These are phyloP conservation scores for Conops quadrifasciatus DNA, from an alignment of 2,888 invertebrate species.

Conservation along the genomic window DNA sequence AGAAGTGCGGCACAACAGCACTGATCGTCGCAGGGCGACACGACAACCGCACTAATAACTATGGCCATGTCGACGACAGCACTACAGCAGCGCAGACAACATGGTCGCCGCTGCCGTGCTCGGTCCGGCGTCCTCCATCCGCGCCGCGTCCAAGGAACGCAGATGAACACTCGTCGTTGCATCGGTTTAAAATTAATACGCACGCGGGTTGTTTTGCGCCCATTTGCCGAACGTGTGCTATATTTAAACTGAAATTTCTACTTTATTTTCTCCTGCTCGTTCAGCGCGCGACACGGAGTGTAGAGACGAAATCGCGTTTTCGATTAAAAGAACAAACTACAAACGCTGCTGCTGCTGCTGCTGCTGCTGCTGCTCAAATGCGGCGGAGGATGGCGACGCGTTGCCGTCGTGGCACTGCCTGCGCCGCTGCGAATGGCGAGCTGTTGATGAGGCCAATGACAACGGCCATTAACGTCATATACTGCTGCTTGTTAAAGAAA, in stretches of 20 bases:
- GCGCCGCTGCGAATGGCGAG: constrained; percentile 19
- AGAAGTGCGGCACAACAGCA: constrained; percentile 3
- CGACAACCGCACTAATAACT: constrained; percentile 6
- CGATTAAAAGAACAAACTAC: constrained; percentile 24
- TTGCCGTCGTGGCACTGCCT: constrained; percentile 11
- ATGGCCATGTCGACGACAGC: constrained; percentile 15
- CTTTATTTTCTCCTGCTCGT: constrained; percentile 26
- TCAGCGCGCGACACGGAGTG: not conserved
- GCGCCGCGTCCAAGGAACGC: constrained; percentile 21
- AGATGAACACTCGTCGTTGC: constrained; percentile 24
- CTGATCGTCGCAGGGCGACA: constrained; percentile 14
- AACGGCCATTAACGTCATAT: constrained; percentile 43
- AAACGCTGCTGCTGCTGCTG: not conserved
- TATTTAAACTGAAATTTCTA: constrained; percentile 41
- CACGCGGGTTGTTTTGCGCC: constrained; percentile 33
- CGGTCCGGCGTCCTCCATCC: constrained; percentile 7
- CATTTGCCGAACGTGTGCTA: constrained; percentile 40
- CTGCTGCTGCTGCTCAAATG: not conserved
- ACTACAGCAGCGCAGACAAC: constrained; percentile 14
- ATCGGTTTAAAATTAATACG: constrained; percentile 36
- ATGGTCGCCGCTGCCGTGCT: constrained; percentile 11
- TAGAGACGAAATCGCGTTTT: constrained; percentile 4
- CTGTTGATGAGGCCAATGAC: constrained; percentile 41
- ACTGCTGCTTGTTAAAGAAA: constrained; percentile 39
- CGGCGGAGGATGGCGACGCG: constrained; percentile 23